phyloP scores from a whole-genome alignment of 2,888 invertebrate species.

The Amphipyra berbera region DNA sequence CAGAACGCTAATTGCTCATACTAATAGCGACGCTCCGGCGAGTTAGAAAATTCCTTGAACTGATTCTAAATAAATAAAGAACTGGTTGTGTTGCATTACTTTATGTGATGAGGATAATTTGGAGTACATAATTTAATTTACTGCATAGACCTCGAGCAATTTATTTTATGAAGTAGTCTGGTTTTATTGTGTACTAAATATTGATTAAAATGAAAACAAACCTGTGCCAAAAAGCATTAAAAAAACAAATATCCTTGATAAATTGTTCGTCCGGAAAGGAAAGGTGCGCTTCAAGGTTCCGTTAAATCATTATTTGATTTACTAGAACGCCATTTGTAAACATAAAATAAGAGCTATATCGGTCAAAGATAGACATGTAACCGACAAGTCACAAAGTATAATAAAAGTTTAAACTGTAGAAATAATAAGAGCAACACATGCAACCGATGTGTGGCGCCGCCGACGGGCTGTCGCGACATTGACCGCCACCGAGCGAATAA shows the following conservation, averaged over 20 bases:
- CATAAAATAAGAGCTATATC: slow-evolving; percentile 22
- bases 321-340: slow-evolving; percentile 11
- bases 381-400: slow-evolving; percentile 41
- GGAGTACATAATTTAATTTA: slow-evolving; percentile 38
- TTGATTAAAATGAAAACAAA: slow-evolving; percentile 8
- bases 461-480: slow-evolving; percentile 85
- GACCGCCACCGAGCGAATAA: slow-evolving; percentile 87
- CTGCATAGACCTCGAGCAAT: slow-evolving; percentile 15
- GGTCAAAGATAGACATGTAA: slow-evolving; percentile 33
- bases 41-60: slow-evolving; percentile 85
- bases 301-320: slow-evolving; percentile 45
- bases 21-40: slow-evolving; percentile 82
- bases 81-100: slow-evolving; percentile 65
- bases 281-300: slow-evolving; percentile 52
- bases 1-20: slow-evolving; percentile 84
- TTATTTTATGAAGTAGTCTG: slow-evolving; percentile 14
- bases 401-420: slow-evolving; percentile 66
- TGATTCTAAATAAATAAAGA: slow-evolving; percentile 79
- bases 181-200: slow-evolving; percentile 4
- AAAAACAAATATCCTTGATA: slow-evolving; percentile 53
- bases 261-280: slow-evolving; percentile 54
- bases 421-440: slow-evolving; percentile 79
- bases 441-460: slow-evolving; percentile 78
- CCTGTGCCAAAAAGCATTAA: slow-evolving; percentile 11
- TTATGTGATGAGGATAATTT: slow-evolving; percentile 51